Evolutionary conservation across 2,113 vertebrate genomes (phyloP).

Genomic region (Carassius auratus): DNA sequence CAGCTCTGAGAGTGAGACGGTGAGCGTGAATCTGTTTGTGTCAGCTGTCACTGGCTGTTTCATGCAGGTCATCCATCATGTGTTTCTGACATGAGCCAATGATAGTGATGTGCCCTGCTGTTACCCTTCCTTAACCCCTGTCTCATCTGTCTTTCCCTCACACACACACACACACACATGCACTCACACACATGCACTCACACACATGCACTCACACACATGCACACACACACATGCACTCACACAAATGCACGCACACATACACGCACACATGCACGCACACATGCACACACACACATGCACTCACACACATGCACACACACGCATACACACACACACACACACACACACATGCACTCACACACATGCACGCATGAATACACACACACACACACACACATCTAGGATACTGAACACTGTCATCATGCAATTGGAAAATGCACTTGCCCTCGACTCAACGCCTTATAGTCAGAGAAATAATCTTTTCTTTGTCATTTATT

Average conservation of each 20-base stretch:
- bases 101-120: conserved; percentile 74
- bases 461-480: neutral
- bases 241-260: too few relatives aligned
- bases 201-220: neutral
- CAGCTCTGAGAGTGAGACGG: conserved; percentile 57
- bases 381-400: neutral
- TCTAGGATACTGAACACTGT: neutral
- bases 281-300: neutral
- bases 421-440: neutral
- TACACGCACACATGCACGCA: too few relatives aligned
- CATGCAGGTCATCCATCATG: conserved; percentile 78
- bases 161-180: neutral
- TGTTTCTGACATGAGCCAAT: conserved; percentile 71
- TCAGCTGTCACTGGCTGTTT: conserved; percentile 75
- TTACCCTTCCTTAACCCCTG: conserved; percentile 77
- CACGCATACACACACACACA: neutral
- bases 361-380: neutral
- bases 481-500: conserved; percentile 20
- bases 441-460: neutral
- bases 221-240: too few relatives aligned
- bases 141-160: conserved; percentile 77
- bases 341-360: neutral
- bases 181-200: neutral
- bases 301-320: fast-evolving
- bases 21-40: conserved; percentile 72